A percentile compares a stretch with the other conserved stretches of the same genome.
phyloP scores from a whole-genome alignment of 1,140 invertebrate species.

The Lepidurus packardi region DNA sequence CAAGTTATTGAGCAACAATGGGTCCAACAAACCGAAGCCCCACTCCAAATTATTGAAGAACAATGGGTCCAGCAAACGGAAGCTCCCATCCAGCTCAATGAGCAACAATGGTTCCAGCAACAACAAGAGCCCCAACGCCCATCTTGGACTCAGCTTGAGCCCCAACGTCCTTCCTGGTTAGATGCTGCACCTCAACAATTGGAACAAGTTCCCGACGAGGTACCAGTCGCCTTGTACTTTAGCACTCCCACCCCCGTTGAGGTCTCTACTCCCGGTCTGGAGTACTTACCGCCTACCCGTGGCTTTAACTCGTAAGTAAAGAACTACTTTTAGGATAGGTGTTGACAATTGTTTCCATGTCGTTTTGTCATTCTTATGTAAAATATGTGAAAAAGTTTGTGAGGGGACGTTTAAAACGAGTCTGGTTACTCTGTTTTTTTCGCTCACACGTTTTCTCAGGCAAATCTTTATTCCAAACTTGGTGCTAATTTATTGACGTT shows the following conservation, averaged over 20 bases:
- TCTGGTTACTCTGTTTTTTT: constrained; percentile 24
- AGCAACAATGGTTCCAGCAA: constrained; percentile 1
- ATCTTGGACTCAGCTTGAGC: background rate
- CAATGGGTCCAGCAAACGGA: constrained; percentile 24
- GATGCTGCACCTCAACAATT: constrained; percentile 20
- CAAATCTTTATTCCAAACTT: background rate
- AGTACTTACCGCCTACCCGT: constrained; percentile 29
- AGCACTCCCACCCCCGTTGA: constrained; percentile 25
- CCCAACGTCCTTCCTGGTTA: background rate
- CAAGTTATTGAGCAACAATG: constrained; percentile 4
- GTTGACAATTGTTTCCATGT: background rate
- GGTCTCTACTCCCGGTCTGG: constrained; percentile 26
- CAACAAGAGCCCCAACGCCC: background rate
- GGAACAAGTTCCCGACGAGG: background rate
- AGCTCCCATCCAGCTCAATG: background rate
- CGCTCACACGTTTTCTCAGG: constrained; percentile 16
- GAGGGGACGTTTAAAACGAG: background rate
- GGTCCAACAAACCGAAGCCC: background rate
- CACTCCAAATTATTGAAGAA: background rate
- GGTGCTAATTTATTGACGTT: background rate
- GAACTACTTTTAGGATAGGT: background rate
- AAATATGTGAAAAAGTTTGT: background rate
- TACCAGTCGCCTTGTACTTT: constrained; percentile 30
- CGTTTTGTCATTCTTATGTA: background rate
- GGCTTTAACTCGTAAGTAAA: constrained; percentile 10